A percentile compares a stretch with the other conserved stretches of the same genome.
Conservation (phyloP, 2,113 vertebrate species). For the Entelurus aequoreus region DNA sequence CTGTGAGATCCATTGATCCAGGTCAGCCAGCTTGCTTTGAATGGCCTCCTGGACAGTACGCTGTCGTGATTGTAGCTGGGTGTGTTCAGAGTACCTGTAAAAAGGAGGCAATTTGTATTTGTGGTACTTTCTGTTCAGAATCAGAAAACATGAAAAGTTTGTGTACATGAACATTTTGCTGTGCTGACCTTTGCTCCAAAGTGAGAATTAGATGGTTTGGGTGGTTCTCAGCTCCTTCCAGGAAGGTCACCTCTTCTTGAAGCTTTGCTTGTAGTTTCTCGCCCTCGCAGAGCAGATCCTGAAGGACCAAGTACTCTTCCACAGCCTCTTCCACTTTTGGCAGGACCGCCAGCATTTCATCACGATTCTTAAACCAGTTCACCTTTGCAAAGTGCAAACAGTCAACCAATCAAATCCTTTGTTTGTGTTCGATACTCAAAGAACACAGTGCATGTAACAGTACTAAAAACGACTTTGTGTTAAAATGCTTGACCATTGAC, state of each 20-base stretch:
- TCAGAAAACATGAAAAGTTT: background rate
- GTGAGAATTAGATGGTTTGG: conserved; percentile 86
- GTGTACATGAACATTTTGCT: background rate
- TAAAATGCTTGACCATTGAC: background rate
- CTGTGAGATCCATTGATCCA: conserved; percentile 96
- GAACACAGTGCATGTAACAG: too few species aligned
- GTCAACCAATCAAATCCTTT: background rate
- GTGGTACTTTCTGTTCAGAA: background rate
- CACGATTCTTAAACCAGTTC: conserved; percentile 98
- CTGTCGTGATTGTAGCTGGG: conserved; percentile 89
- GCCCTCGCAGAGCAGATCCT: conserved; percentile 84
- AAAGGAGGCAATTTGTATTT: background rate
- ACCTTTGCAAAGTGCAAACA: conserved; percentile 70
- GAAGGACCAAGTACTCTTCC: conserved; percentile 86
- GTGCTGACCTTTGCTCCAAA: conserved; percentile 84
- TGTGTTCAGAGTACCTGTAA: conserved; percentile 92
- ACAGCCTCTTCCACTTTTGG: conserved; percentile 88
- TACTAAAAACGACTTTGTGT: too few species aligned
- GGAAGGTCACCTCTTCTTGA: conserved; percentile 85
- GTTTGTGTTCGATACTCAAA: background rate
- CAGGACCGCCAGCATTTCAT: conserved; percentile 91
- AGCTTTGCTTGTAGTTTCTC: conserved; percentile 87
- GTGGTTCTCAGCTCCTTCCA: conserved; percentile 88
- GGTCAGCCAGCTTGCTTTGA: conserved; percentile 89
- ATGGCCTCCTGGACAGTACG: conserved; percentile 92